phyloP scores from a whole-genome alignment of 1,140 invertebrate genomes.

The Drosophila seguyi region DNA sequence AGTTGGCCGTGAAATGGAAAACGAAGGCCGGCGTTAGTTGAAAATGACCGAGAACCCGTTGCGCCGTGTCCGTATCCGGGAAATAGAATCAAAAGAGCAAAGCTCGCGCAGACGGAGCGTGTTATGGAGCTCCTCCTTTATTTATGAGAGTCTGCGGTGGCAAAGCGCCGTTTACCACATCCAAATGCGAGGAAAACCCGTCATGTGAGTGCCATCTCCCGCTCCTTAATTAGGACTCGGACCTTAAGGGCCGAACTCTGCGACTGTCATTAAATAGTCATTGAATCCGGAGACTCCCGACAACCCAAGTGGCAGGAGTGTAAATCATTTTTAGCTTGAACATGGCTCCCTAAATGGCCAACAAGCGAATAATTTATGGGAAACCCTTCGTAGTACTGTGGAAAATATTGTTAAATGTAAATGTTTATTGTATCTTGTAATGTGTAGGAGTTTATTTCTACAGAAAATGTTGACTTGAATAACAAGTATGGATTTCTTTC shows the following conservation, averaged over 20 bases:
- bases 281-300: constrained; percentile 1
- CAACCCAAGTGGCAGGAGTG: not conserved
- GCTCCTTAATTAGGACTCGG: constrained; percentile 3
- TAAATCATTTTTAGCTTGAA: constrained; percentile 39
- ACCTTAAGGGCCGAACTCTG: constrained; percentile 4
- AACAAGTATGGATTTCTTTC: not conserved
- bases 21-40: constrained; percentile 68
- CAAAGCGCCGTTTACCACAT: constrained; percentile 26
- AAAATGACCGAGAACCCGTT: constrained; percentile 58
- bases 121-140: constrained; percentile 46
- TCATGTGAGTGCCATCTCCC: constrained; percentile 1
- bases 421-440: not conserved
- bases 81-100: constrained; percentile 53
- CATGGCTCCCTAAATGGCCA: constrained; percentile 27
- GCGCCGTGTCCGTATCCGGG: constrained; percentile 8
- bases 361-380: constrained; percentile 48
- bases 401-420: not conserved
- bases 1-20: constrained; percentile 77
- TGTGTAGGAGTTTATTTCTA: not conserved
- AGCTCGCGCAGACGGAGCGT: constrained; percentile 57
- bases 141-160: constrained; percentile 58
- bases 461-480: not conserved
- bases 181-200: not conserved
- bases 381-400: constrained; percentile 19
- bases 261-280: constrained; percentile 31